Conservation (phyloP, 2,888 invertebrate genomes). For the Oasisia sp. region DNA sequence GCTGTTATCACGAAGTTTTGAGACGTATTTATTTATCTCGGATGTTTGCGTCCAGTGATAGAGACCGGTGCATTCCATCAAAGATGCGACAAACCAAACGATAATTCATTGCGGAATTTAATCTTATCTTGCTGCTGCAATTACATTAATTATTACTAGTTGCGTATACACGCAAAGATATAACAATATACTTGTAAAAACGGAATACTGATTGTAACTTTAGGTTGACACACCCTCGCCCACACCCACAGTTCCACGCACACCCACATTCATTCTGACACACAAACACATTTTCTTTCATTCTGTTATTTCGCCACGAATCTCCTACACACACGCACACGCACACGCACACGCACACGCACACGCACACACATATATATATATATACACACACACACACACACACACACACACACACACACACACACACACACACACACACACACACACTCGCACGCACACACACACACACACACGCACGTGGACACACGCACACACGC, state of each 20-base stretch:
- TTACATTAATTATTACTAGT: background rate
- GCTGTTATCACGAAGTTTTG: background rate
- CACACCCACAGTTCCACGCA: background rate
- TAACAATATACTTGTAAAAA: background rate
- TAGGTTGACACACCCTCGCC: background rate
- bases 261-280: background rate
- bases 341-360: too few relatives aligned
- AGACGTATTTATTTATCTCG: background rate
- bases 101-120: background rate
- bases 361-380: too few relatives aligned
- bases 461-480: too few relatives aligned
- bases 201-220: background rate
- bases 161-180: background rate
- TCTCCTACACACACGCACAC: too few relatives aligned
- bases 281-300: background rate
- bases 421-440: too few relatives aligned
- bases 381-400: too few relatives aligned
- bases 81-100: background rate
- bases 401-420: too few relatives aligned
- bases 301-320: too few relatives aligned
- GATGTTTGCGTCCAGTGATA: background rate
- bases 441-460: too few relatives aligned
- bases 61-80: background rate
- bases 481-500: too few relatives aligned
- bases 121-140: conserved; percentile 12